Percentiles rank a stretch among this genome's conserved stretches.
Evolutionary conservation across 1,140 invertebrate genomes (phyloP).

Genomic region (Bilobella aurantiaca): DNA sequence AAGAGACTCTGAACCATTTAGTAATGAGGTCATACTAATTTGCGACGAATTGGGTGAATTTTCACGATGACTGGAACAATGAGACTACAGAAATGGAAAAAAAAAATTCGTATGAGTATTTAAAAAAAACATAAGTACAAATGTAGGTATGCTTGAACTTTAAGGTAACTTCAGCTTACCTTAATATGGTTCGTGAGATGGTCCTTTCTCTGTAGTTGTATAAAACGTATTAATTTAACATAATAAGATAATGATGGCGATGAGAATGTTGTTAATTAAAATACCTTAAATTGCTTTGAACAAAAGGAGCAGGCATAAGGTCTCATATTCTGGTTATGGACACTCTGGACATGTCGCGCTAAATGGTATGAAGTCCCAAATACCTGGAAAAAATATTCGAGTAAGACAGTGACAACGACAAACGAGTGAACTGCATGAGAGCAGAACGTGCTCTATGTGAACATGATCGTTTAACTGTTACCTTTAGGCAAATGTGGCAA

Average conservation of each 20-base stretch:
- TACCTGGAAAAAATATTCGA: conserved; percentile 14
- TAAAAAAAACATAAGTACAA: no score
- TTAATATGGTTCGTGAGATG: conserved; percentile 34
- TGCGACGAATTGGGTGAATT: neutral
- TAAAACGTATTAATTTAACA: neutral
- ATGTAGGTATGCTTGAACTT: no score
- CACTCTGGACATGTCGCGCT: conserved; percentile 24
- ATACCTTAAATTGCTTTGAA: conserved; percentile 29
- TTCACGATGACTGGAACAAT: conserved; percentile 25
- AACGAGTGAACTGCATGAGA: no score
- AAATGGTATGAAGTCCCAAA: conserved; percentile 33
- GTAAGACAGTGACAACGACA: no score
- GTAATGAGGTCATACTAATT: neutral
- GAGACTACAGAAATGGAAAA: no score
- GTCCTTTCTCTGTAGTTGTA: conserved; percentile 23
- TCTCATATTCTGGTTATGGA: conserved; percentile 29
- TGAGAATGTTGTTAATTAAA: neutral
- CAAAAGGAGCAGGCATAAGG: conserved; percentile 30
- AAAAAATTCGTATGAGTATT: no score
- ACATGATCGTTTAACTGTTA: neutral
- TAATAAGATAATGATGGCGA: neutral
- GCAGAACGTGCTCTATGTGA: no score
- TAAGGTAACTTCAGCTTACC: no score
- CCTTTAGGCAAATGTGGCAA: conserved; percentile 33
- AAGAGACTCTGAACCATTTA: neutral